Conservation (phyloP, 2,888 invertebrate genomes). For the Tipula vernalis region DNA sequence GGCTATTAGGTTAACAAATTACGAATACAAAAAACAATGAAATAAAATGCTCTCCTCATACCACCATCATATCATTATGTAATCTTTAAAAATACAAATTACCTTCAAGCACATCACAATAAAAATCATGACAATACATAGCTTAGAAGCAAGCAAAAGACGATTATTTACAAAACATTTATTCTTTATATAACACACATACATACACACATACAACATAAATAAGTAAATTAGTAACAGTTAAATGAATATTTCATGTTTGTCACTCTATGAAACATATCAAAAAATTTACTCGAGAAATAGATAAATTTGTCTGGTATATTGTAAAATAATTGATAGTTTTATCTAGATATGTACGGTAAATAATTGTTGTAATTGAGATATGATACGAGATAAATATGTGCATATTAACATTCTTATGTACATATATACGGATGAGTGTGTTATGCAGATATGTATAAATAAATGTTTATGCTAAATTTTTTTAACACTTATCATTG, state of each 20-base stretch:
- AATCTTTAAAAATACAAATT: background rate
- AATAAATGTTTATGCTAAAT: background rate
- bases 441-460: background rate
- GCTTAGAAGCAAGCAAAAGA: background rate
- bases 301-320: background rate
- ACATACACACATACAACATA: background rate
- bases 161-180: background rate
- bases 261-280: background rate
- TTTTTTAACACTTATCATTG: background rate
- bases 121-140: background rate
- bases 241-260: background rate
- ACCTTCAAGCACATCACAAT: background rate
- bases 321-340: background rate
- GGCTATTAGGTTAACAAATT: no score
- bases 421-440: background rate
- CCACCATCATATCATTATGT: background rate
- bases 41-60: no score
- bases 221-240: constrained; percentile 4
- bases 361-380: background rate
- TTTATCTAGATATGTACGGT: background rate
- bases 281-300: background rate
- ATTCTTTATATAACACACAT: background rate
- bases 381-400: background rate
- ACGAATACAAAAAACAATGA: no score
- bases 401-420: no score